Percentiles rank a stretch among this genome's conserved stretches.
Evolutionary conservation across 2,888 invertebrate genomes (phyloP).

Genomic region (Ametastegia equiseti): DNA sequence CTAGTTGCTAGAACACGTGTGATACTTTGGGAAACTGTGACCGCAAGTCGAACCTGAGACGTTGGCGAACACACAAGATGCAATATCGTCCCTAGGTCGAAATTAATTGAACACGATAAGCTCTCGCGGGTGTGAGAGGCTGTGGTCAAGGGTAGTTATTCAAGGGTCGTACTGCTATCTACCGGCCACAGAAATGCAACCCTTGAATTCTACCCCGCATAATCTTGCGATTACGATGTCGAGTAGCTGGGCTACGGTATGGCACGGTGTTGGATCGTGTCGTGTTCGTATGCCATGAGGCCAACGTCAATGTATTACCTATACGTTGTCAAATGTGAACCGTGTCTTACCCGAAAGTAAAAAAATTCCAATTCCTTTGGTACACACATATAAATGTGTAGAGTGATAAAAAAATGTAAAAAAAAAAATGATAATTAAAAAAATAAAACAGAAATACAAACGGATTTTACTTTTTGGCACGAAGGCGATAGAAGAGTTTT

Average conservation of each 20-base stretch:
- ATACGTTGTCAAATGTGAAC: neutral
- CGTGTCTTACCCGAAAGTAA: neutral
- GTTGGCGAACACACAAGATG: slow-evolving; percentile 12
- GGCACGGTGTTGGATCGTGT: neutral
- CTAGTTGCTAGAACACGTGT: too few relatives aligned
- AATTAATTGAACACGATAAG: slow-evolving; percentile 45
- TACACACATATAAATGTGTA: neutral
- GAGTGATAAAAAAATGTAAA: too few relatives aligned
- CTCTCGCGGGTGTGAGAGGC: slow-evolving; percentile 1
- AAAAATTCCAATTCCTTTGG: neutral
- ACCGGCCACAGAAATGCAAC: slow-evolving; percentile 33
- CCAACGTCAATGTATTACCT: neutral
- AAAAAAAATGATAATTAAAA: too few relatives aligned
- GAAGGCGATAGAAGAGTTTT: too few relatives aligned
- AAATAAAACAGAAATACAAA: too few relatives aligned
- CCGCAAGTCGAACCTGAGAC: slow-evolving; percentile 8
- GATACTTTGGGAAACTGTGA: neutral
- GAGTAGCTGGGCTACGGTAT: neutral
- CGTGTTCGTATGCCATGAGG: neutral
- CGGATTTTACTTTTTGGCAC: too few relatives aligned
- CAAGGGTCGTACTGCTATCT: slow-evolving; percentile 30
- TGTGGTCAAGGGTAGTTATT: slow-evolving; percentile 36
- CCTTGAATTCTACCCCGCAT: slow-evolving; percentile 39
- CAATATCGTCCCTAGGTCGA: slow-evolving; percentile 29
- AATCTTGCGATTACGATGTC: slow-evolving; percentile 37